These are phyloP conservation scores for Chanos chanos DNA, from an alignment of 2,797 vertebrate species.

Conservation along the genomic window DNA sequence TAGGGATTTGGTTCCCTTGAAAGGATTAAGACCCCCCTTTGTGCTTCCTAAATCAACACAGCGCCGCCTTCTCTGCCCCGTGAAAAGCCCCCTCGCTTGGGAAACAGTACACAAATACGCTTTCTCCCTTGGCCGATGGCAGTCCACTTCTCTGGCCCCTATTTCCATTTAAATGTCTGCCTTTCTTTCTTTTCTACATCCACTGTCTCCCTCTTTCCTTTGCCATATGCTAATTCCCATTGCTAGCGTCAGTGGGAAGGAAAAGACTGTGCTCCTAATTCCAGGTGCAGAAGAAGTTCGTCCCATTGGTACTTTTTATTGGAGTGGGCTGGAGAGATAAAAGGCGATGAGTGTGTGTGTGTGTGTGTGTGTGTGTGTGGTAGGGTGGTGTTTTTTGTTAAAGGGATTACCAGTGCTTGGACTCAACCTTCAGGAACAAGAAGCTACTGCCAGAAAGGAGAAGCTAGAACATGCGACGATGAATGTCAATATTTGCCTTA, in stretches of 20 bases:
- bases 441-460: slow-evolving; percentile 48
- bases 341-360: slow-evolving; percentile 50
- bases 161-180: slow-evolving; percentile 91
- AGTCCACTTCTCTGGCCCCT: slow-evolving; percentile 84
- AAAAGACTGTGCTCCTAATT: slow-evolving; percentile 68
- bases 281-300: slow-evolving; percentile 79
- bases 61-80: slow-evolving; percentile 74
- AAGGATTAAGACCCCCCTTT: slow-evolving; percentile 93
- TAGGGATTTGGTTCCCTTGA: slow-evolving; percentile 91
- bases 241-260: slow-evolving; percentile 72
- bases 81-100: slow-evolving; percentile 80
- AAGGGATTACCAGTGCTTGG: slow-evolving; percentile 74
- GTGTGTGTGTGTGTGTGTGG: slow-evolving; percentile 38
- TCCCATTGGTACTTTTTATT: slow-evolving; percentile 72
- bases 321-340: slow-evolving; percentile 56
- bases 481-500: slow-evolving; percentile 73
- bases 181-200: slow-evolving; percentile 77
- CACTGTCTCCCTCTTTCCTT: slow-evolving; percentile 66
- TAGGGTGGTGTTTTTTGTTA: slow-evolving; percentile 72
- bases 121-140: slow-evolving; percentile 74
- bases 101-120: slow-evolving; percentile 92
- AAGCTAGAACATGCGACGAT: slow-evolving; percentile 53
- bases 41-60: slow-evolving; percentile 94
- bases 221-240: slow-evolving; percentile 87
- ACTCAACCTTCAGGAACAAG: slow-evolving; percentile 65